Evolutionary conservation across 2,113 vertebrate genomes (phyloP), one percentile per base, ranked within the genome.

Genomic region (Mastomys coucha): DNA sequence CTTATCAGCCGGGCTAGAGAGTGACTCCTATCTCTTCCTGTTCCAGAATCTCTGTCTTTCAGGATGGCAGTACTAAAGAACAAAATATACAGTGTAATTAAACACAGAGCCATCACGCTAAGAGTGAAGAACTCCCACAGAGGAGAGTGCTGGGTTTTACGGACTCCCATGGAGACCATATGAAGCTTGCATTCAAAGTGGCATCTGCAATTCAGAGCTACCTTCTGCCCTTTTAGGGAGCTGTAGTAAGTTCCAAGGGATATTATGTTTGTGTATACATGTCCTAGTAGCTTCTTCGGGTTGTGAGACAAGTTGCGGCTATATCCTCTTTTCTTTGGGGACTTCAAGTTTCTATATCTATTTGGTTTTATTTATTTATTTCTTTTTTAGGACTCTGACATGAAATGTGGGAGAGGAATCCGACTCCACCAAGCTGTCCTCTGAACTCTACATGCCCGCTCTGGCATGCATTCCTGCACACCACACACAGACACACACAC

Each of bases 11-110:
- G 78, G 91, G 53, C 67, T 97, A 78, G 93, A 97, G 93, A 91
- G 93, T 63, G 86, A 95, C 93, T 95, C 53, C 89, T 86, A n/a
- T 91, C 92, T 96, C 93, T 88, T 95, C 36, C 85, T 51, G 87
- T 97, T 97, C 96, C 95, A 75, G 94, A 42, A 86, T 97, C 92
- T 95, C 78, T 96, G 95, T 91, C 94, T 97, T 88, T 86, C 92
- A 65, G 93, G 91, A 96, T 95, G 93, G 19, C 65, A 73, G 94
- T 85, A 56, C 96, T 97, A 94, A 96, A 94, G 96, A 96, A 97
- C 97, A 98, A 98, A 98, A 98, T 97, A 98, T 97, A 98, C 97
- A 97, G 97, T 98, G 95, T 97, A 96, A 98, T 97, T 97, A 97
- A 97, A 96, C 87, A 97, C 97, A 98, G 94, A 95, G 87, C 93